Evolutionary conservation across 1,140 invertebrate genomes (phyloP), one percentile per base, ranked within the genome.

Genomic region (Hermatobates lingyangjiaoensis): DNA sequence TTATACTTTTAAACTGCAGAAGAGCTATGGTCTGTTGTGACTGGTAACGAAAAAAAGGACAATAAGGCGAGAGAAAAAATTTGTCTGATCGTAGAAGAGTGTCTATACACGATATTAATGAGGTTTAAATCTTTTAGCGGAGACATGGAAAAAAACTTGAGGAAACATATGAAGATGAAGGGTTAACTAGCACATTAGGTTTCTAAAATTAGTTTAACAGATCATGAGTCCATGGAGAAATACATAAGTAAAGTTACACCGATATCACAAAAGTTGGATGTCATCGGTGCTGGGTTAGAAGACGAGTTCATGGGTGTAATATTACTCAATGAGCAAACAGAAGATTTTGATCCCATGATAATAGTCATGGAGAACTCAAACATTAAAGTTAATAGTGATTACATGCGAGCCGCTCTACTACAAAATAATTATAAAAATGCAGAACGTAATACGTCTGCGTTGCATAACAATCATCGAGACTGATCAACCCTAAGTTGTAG

Each of bases 291-390:
- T 20, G 20, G 20, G 2, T 25, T 47, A 45, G 49, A 54, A 14
- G 28, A 45, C 27, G 50, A 54, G 30, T 44, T 51, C 24, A 28
- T 54, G 15, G 39, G 45, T 27, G 23, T 45, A 12, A 47, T 50
- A n/a, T 30, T 51, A 42, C 23, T 46, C 14, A 40, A 25, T 49
- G 18, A 26, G 10, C 18, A 20, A 3, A 40, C 47, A 5, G 46
- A 50, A 14, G 45, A 54, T 14, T 53, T 20, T 42, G 24, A 42
- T 45, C 50, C 25, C 10, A 45, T 51, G 50, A 30, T 44, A 15
- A 28, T 45, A 26, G 50, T 40, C 2, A 15, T 45, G 7, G 39
- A 51, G 14, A 28, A 18, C 12, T 18, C 28, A 5, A 24, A 50
- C 14, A 40, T 18, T 15, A 38, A 47, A 39, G 54, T 54, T 38